Conservation (phyloP, 2,113 vertebrate species). For the Hypanus sabinus region DNA sequence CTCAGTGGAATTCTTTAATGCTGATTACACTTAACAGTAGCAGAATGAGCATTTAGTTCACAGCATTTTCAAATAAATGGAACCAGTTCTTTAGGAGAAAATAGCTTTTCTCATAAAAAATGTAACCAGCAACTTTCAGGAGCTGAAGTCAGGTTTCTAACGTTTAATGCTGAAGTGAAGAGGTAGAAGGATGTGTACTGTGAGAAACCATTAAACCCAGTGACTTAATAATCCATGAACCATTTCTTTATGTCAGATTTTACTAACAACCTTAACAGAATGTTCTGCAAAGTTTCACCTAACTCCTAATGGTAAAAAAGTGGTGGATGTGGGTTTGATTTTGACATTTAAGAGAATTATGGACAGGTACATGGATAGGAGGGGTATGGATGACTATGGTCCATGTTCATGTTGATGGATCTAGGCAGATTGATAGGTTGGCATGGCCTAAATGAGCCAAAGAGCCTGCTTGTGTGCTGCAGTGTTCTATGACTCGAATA, state of each 20-base stretch:
- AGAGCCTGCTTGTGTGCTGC: no score
- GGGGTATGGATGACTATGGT: no score
- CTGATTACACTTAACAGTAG: neutral
- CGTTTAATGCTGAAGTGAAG: neutral
- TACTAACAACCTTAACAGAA: neutral
- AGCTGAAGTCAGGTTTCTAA: neutral
- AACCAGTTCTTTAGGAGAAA: neutral
- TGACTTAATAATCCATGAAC: neutral
- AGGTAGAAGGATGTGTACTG: neutral
- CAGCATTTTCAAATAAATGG: neutral
- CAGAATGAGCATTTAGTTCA: neutral
- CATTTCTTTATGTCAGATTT: neutral
- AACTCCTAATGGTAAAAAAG: neutral
- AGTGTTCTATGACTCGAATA: no score
- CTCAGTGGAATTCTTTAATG: neutral
- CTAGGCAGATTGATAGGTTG: no score
- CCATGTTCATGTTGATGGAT: no score
- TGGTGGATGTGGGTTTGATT: no score
- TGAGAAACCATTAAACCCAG: neutral
- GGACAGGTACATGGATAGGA: no score
- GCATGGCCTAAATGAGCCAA: no score
- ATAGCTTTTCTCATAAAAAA: neutral
- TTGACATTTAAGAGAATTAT: no score
- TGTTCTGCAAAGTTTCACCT: neutral
- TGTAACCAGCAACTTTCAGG: neutral